Evolutionary conservation across 2,797 vertebrate species (phyloP).

Genomic region (Gallinago solitaria): DNA sequence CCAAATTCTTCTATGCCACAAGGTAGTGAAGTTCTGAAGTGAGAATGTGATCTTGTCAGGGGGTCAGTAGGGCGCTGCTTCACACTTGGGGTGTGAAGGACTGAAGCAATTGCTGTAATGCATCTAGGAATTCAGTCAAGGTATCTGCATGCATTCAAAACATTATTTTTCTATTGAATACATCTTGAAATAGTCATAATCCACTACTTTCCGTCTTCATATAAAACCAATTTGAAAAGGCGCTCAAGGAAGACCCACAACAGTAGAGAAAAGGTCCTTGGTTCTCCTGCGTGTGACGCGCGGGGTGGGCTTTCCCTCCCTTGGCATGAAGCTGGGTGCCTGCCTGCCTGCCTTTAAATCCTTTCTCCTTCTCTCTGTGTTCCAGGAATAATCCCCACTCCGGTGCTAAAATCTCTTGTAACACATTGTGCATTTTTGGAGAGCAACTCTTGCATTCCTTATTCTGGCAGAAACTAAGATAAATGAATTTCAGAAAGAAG

Average conservation of each 20-base stretch:
- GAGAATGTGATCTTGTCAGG: not conserved
- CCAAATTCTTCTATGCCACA: not conserved
- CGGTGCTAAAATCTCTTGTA: not conserved
- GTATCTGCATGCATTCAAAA: not conserved
- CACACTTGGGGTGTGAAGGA: not conserved
- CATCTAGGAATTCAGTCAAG: not conserved
- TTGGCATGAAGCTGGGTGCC: not conserved
- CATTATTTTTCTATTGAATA: not conserved
- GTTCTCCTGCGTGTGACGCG: not conserved
- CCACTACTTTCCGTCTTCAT: not conserved
- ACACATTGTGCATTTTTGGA: not conserved
- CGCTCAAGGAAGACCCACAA: not conserved
- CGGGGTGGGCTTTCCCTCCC: not conserved
- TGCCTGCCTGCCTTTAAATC: not conserved
- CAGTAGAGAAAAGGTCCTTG: not conserved
- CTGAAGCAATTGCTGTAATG: not conserved
- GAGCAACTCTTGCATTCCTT: not conserved
- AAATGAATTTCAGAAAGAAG: not conserved
- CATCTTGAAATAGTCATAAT: not conserved
- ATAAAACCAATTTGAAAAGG: not conserved
- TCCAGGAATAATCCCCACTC: not conserved
- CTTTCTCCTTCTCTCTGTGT: not conserved
- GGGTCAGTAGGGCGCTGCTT: not conserved
- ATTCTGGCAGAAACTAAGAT: not conserved
- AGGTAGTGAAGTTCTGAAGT: not conserved